Evolutionary conservation across 2,797 vertebrate genomes (phyloP).

Genomic region (Melanotaenia pygmaea): DNA sequence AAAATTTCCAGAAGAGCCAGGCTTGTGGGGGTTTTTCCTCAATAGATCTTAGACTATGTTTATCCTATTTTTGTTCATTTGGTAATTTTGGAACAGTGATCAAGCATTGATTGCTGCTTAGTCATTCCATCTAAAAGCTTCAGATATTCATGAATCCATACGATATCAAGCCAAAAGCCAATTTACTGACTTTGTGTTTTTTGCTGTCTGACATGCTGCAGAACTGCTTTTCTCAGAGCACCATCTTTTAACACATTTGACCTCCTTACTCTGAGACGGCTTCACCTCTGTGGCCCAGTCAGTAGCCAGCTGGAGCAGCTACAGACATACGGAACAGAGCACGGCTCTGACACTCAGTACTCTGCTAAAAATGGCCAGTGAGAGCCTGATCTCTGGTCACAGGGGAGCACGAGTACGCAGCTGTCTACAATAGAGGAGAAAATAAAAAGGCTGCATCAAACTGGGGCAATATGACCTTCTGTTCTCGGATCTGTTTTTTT

Average conservation of each 20-base stretch:
- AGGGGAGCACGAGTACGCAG: slow-evolving; percentile 67
- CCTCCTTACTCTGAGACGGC: slow-evolving; percentile 44
- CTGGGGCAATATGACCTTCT: slow-evolving; percentile 74
- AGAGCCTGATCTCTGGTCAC: slow-evolving; percentile 68
- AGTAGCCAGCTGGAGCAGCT: slow-evolving; percentile 69
- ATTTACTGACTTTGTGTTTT: background rate
- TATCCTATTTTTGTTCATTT: background rate
- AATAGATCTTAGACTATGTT: slow-evolving; percentile 4
- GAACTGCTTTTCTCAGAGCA: background rate
- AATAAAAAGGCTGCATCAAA: slow-evolving; percentile 61
- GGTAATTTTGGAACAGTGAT: background rate
- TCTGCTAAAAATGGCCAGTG: slow-evolving; percentile 72
- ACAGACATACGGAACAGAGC: slow-evolving; percentile 52
- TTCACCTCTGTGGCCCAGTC: slow-evolving; percentile 64
- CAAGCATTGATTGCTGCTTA: background rate
- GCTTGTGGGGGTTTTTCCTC: background rate
- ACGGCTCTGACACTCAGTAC: slow-evolving; percentile 58
- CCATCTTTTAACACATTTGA: slow-evolving; percentile 46
- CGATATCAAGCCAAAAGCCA: background rate
- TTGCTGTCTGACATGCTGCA: background rate
- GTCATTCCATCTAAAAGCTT: background rate
- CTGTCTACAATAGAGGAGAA: slow-evolving; percentile 68
- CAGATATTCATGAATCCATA: slow-evolving; percentile 5
- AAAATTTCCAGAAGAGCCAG: background rate
- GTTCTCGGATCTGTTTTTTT: slow-evolving; percentile 5